phyloP scores from a whole-genome alignment of 2,113 vertebrate species.

The Theropithecus gelada region DNA sequence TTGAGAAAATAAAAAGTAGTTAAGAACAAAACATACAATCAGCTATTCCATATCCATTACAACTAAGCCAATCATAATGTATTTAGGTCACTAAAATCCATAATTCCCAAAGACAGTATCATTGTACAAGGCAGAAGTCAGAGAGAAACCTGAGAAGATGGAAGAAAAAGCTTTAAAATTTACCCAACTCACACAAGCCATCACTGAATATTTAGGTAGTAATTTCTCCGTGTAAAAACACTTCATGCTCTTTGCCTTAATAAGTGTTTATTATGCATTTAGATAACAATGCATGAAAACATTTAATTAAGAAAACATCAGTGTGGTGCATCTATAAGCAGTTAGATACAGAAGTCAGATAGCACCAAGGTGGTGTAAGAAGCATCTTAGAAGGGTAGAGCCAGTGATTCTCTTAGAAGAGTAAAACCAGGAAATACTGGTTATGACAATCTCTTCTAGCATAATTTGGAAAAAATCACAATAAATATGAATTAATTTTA shows the following conservation, averaged over 20 bases:
- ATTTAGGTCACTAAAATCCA: not conserved
- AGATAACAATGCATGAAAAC: not conserved
- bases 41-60: not conserved
- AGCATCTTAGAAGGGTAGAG: not conserved
- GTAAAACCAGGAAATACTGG: not conserved
- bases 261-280: not conserved
- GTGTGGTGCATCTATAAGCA: not conserved
- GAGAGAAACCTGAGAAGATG: not conserved
- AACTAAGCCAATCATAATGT: not conserved
- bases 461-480: slow-evolving; percentile 35
- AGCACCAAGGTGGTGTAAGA: not conserved
- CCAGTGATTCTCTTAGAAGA: not conserved
- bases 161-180: not conserved
- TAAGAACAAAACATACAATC: not conserved
- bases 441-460: not conserved
- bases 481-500: slow-evolving; percentile 15
- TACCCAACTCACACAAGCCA: not conserved
- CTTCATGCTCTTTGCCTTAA: not conserved
- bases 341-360: not conserved
- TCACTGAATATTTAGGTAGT: not conserved
- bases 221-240: not conserved
- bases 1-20: slow-evolving; percentile 4
- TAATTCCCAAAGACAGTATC: not conserved
- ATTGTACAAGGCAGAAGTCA: not conserved
- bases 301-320: not conserved